Evolutionary conservation across 2,113 vertebrate species (phyloP), one percentile per base, ranked within the genome.

Genomic region (Scopus umbretta): DNA sequence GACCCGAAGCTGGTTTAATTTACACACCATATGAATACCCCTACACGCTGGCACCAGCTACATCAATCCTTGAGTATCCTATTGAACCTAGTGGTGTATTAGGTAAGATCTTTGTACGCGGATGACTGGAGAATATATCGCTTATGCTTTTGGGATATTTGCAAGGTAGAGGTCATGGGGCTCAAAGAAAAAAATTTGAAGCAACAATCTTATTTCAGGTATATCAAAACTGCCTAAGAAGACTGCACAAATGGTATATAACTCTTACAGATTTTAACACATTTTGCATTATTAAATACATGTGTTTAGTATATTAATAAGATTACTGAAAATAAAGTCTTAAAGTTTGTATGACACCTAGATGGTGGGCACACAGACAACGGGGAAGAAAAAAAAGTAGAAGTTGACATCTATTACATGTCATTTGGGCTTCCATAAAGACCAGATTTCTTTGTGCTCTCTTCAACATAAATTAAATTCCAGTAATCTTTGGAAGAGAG

Each of bases 1-100:
- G 98, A 94, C 99, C 99, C 2, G 99, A 99, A 97, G 99, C 99
- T 81, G 99, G 99, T 80, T 98, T 99, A 97, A 99, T 99, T 98
- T 99, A 99, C 98, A 98, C 99, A n/a, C 99, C 99, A 30, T 99
- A 99, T 22, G 99, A 99, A 15, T 99, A 99, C 95, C 99, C 99
- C 92, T 99, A 99, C 98, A 99, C 99, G 81, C 98, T 99, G 98
- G 99, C 99, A 92, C 99, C 99, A 65, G 98, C 98, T 90, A 99
- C 99, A 45, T 99, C 99, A 96, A 99, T 99, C 98, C 99, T 99
- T 98, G 99, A 99, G 98, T 99, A 99, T 91, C 99, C 99, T 70
- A 99, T 99, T 97, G 99, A 99, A 96, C 98, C 99, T 94, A 99
- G 98, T 96, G 99, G 99, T 98, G 99, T 99, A 97, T 99, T 99